These are phyloP conservation scores for Eupithecia vulgata DNA, from an alignment of 2,888 invertebrate species.

Conservation along the genomic window DNA sequence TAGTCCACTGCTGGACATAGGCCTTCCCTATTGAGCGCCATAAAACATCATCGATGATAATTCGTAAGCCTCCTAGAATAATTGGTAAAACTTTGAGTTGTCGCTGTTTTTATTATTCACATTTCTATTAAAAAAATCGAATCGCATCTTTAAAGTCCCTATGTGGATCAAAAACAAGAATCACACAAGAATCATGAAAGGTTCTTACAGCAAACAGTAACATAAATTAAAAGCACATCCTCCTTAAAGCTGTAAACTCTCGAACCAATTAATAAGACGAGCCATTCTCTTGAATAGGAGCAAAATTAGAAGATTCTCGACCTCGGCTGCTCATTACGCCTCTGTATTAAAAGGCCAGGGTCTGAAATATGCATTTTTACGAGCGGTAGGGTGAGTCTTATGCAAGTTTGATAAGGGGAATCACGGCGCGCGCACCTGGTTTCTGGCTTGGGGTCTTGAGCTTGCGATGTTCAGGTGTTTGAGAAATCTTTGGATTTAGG, in stretches of 20 bases:
- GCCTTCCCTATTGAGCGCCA: too few species aligned
- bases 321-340: conserved; percentile 77
- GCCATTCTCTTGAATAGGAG: conserved; percentile 72
- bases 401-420: conserved; percentile 80
- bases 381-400: conserved; percentile 67
- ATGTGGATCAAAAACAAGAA: background rate
- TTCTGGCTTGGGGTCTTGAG: conserved; percentile 35
- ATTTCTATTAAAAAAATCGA: background rate
- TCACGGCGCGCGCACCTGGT: conserved; percentile 67
- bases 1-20: too few species aligned
- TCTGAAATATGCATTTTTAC: conserved; percentile 83
- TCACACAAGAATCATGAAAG: background rate
- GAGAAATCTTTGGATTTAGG: background rate
- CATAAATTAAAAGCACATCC: conserved; percentile 8
- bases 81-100: background rate
- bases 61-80: background rate
- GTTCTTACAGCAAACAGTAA: background rate
- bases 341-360: conserved; percentile 79
- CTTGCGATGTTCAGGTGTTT: background rate
- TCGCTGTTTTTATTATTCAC: background rate
- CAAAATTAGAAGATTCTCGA: conserved; percentile 78
- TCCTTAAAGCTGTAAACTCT: conserved; percentile 45
- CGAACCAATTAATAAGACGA: conserved; percentile 69
- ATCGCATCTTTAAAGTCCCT: background rate
- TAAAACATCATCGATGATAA: background rate